These are phyloP conservation scores for Spilosoma lubricipeda DNA, from an alignment of 2,888 invertebrate genomes.

Conservation along the genomic window DNA sequence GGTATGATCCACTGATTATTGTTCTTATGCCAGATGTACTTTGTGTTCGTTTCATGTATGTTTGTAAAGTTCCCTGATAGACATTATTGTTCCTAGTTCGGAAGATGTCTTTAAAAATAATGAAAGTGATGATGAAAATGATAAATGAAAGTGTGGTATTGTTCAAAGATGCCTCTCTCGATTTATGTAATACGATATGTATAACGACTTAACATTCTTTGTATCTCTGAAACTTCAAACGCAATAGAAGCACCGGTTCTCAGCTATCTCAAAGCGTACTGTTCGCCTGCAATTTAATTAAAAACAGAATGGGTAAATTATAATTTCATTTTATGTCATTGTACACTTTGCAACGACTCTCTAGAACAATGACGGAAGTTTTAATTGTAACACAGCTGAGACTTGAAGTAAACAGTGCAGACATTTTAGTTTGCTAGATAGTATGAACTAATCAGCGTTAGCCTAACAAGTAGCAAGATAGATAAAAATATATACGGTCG, in stretches of 20 bases:
- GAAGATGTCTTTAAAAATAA: too few species aligned
- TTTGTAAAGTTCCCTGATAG: too few species aligned
- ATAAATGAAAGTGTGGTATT: too few species aligned
- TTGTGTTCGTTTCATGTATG: too few species aligned
- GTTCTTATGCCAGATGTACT: too few species aligned
- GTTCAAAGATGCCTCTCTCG: background rate
- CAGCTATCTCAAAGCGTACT: constrained; percentile 17
- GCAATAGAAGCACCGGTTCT: background rate
- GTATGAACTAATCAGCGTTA: background rate
- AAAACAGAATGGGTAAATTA: constrained; percentile 41
- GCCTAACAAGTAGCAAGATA: background rate
- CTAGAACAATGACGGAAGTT: constrained; percentile 48
- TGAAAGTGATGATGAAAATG: too few species aligned
- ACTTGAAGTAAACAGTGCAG: background rate
- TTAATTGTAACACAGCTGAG: constrained; percentile 59
- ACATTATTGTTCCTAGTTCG: too few species aligned
- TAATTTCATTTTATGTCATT: constrained; percentile 39
- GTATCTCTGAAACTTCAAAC: background rate
- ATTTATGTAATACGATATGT: background rate
- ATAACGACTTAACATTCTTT: background rate
- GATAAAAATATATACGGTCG: background rate
- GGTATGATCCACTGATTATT: too few species aligned
- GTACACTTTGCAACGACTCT: constrained; percentile 42
- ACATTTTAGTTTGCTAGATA: background rate
- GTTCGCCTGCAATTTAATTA: constrained; percentile 41